A percentile compares a stretch with the other conserved stretches of the same genome.
Evolutionary conservation across 2,888 invertebrate genomes (phyloP).

Genomic region (Drosophila bunnanda): DNA sequence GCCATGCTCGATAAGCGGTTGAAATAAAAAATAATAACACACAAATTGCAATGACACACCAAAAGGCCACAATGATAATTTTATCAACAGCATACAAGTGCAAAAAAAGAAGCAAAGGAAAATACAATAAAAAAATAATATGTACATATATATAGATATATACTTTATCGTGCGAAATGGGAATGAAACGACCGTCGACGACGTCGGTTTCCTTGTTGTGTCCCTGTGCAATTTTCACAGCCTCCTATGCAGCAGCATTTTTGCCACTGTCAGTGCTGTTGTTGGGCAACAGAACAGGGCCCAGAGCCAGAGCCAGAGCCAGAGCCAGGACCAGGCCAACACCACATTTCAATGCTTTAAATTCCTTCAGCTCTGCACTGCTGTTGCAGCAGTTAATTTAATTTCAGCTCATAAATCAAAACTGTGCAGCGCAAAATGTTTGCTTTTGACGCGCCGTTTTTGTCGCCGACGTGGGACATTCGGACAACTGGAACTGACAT

Average conservation of each 20-base stretch:
- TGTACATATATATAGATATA: conserved; percentile 54
- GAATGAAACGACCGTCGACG: conserved; percentile 45
- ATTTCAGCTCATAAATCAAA: conserved; percentile 82
- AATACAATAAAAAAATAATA: conserved; percentile 24
- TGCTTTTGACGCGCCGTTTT: conserved; percentile 74
- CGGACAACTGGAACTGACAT: conserved; percentile 45
- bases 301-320: conserved; percentile 17
- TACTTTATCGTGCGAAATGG: conserved; percentile 62
- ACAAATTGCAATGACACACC: conserved; percentile 44
- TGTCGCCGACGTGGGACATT: conserved; percentile 59
- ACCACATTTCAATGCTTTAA: conserved; percentile 74
- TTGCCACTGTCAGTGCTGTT: conserved; percentile 56
- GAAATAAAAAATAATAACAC: conserved; percentile 45
- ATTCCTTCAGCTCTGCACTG: conserved; percentile 62
- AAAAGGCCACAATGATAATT: conserved; percentile 47
- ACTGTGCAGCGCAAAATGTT: conserved; percentile 80
- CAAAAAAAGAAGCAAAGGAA: conserved; percentile 3
- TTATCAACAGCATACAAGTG: conserved; percentile 32
- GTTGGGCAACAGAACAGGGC: conserved; percentile 26
- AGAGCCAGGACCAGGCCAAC: conserved; percentile 49
- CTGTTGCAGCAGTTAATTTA: conserved; percentile 76
- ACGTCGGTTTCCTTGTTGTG: conserved; percentile 60
- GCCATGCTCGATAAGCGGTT: conserved; percentile 64
- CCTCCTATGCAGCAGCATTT: conserved; percentile 22
- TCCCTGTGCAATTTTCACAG: conserved; percentile 64